Evolutionary conservation across 2,797 vertebrate genomes (phyloP).

Genomic region (Myiotriccus ornatus): DNA sequence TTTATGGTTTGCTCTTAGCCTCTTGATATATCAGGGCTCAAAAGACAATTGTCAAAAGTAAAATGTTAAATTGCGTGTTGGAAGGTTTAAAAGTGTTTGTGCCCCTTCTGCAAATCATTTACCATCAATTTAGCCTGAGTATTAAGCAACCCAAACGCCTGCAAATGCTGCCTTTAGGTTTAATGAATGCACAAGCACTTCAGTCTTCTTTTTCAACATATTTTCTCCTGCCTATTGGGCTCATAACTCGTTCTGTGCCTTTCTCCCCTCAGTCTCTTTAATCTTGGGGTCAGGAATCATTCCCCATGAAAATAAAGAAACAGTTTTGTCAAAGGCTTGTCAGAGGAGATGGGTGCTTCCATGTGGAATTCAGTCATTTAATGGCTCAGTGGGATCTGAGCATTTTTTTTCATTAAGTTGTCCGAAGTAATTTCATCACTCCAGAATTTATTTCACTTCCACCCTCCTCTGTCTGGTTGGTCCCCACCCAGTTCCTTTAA

Average conservation of each 20-base stretch:
- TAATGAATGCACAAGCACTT: not conserved
- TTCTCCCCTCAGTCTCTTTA: not conserved
- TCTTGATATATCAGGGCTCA: not conserved
- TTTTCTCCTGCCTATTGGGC: not conserved
- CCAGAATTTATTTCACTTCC: not conserved
- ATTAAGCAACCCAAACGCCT: not conserved
- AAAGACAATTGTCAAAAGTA: not conserved
- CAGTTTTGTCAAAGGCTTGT: slow-evolving; percentile 38
- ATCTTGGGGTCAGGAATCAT: slow-evolving; percentile 7
- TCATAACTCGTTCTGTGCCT: not conserved
- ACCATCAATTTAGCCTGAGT: not conserved
- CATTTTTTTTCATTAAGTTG: slow-evolving; percentile 58
- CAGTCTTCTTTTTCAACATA: not conserved
- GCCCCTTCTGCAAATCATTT: not conserved
- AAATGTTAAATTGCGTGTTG: not conserved
- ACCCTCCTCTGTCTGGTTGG: not conserved
- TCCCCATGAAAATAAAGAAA: slow-evolving; percentile 4
- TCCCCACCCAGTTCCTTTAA: not conserved
- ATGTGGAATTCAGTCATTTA: slow-evolving; percentile 60
- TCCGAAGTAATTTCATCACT: slow-evolving; percentile 56
- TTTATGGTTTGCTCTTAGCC: not conserved
- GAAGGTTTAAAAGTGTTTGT: not conserved
- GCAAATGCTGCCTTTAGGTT: not conserved
- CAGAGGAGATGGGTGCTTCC: slow-evolving; percentile 33
- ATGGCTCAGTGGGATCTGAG: slow-evolving; percentile 22